These are phyloP conservation scores for Taeniopygia guttata DNA, from an alignment of 2,797 vertebrate genomes.

Conservation along the genomic window DNA sequence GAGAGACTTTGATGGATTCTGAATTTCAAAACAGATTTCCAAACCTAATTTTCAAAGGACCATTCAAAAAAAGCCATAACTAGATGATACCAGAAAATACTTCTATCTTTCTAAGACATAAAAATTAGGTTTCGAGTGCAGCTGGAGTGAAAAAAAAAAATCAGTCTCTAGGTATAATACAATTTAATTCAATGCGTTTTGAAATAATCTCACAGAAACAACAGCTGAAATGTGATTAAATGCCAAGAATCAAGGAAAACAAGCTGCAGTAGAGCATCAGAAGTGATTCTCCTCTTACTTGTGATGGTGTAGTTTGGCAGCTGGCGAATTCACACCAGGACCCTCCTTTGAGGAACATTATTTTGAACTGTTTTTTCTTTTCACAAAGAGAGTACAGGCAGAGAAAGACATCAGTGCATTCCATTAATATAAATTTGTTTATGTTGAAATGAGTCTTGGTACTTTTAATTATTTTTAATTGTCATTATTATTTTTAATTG, in stretches of 20 bases:
- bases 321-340: background rate
- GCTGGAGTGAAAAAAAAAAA: background rate
- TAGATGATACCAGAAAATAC: background rate
- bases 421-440: background rate
- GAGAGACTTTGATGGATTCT: background rate
- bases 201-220: background rate
- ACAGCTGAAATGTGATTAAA: conserved; percentile 27
- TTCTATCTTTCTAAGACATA: background rate
- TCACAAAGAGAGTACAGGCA: background rate
- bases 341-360: background rate
- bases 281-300: background rate
- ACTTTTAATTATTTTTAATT: background rate
- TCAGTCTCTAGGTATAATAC: background rate
- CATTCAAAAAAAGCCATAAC: background rate
- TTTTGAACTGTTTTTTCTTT: background rate
- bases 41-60: background rate
- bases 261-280: background rate
- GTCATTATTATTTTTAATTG: background rate
- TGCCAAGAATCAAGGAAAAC: conserved; percentile 9
- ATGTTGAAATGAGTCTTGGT: background rate
- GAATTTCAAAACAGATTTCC: conserved; percentile 17
- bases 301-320: background rate
- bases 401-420: background rate
- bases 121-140: background rate
- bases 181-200: background rate